phyloP scores from a whole-genome alignment of 1,140 invertebrate species.

The Leptinotarsa undecemlineata region DNA sequence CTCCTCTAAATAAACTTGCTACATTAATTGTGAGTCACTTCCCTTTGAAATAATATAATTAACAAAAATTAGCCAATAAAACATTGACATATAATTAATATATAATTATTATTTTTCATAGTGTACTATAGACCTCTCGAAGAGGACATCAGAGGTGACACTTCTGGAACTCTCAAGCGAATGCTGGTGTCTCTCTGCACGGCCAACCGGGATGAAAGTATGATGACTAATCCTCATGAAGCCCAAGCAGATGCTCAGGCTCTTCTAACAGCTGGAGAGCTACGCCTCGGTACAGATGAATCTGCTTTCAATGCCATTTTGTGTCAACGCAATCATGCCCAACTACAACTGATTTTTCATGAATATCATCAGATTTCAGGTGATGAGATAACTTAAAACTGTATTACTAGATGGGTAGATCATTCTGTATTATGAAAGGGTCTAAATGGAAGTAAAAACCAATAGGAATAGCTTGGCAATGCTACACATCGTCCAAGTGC shows the following conservation, averaged over 20 bases:
- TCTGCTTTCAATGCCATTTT: conserved; percentile 83
- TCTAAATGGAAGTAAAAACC: no score
- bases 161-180: conserved; percentile 83
- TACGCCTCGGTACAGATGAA: conserved; percentile 84
- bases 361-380: conserved; percentile 63
- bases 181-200: conserved; percentile 75
- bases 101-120: conserved; percentile 50
- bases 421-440: no score
- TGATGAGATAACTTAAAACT: background rate
- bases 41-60: no score
- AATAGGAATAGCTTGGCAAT: no score
- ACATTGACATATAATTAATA: background rate
- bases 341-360: conserved; percentile 68
- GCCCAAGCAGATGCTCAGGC: conserved; percentile 73
- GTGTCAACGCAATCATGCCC: conserved; percentile 74
- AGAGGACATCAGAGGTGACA: conserved; percentile 76
- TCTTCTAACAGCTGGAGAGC: conserved; percentile 76
- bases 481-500: no score
- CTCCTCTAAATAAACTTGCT: no score
- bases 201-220: conserved; percentile 72
- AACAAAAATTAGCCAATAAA: no score
- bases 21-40: no score
- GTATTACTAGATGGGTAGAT: no score
- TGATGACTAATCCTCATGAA: conserved; percentile 63
- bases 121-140: conserved; percentile 77